Conservation (phyloP, 2,113 vertebrate species). For the Ceyx margarethae region DNA sequence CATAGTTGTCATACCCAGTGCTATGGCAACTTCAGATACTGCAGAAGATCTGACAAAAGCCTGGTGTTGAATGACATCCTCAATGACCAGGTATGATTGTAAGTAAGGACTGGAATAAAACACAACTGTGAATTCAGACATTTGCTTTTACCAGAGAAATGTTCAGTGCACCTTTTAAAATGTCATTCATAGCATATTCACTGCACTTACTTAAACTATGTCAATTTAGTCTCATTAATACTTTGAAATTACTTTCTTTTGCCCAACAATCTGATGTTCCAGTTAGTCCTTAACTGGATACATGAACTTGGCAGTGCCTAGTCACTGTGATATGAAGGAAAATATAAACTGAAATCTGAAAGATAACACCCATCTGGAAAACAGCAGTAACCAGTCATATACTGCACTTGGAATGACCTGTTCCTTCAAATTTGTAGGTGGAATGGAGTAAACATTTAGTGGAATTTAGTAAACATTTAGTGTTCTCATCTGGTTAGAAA, state of each 20-base stretch:
- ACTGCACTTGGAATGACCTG: background rate
- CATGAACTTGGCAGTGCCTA: background rate
- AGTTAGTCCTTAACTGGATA: background rate
- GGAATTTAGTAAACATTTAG: constrained; percentile 3
- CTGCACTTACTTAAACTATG: background rate
- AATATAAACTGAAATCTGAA: background rate
- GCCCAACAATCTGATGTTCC: background rate
- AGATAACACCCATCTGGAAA: background rate
- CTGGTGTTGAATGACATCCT: background rate
- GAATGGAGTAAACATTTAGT: background rate
- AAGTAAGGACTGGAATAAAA: background rate
- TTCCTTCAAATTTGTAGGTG: background rate
- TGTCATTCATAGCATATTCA: background rate
- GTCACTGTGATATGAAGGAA: background rate
- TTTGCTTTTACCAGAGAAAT: background rate
- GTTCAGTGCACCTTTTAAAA: background rate
- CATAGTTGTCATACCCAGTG: background rate
- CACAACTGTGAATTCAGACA: background rate
- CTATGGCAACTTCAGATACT: background rate
- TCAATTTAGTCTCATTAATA: background rate
- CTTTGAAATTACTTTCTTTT: background rate
- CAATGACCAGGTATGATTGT: background rate
- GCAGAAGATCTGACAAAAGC: background rate
- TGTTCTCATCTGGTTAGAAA: constrained; percentile 24
- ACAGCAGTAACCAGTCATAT: background rate